Percentiles rank a stretch among this genome's conserved stretches.
These are phyloP conservation scores for Speoplatyrhinus poulsoni DNA, from an alignment of 2,113 vertebrate species.

Conservation along the genomic window DNA sequence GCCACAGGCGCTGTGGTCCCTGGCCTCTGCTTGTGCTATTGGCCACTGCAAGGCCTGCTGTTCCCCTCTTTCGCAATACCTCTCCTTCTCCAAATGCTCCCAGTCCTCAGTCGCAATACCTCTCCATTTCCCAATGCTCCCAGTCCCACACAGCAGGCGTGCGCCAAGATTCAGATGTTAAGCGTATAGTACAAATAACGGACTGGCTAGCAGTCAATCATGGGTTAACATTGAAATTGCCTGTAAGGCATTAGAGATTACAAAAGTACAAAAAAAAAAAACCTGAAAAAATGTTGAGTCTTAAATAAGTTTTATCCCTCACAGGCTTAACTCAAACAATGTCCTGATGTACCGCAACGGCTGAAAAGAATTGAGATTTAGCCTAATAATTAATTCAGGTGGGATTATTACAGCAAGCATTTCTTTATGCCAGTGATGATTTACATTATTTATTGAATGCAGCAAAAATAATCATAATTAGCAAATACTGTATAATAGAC, in stretches of 20 bases:
- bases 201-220: not conserved
- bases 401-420: no score
- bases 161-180: constrained; percentile 34
- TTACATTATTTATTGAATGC: no score
- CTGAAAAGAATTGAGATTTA: no score
- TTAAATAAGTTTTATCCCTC: no score
- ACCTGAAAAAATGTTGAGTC: not conserved
- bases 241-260: not conserved
- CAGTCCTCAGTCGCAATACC: not conserved
- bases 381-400: no score
- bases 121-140: not conserved
- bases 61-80: not conserved
- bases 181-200: constrained; percentile 24
- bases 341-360: no score
- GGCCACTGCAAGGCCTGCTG: constrained; percentile 6
- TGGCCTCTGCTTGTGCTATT: constrained; percentile 27
- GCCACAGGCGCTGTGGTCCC: constrained; percentile 9
- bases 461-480: no score
- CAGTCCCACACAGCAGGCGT: not conserved
- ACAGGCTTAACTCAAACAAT: no score
- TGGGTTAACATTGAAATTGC: not conserved
- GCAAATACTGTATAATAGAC: no score
- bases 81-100: not conserved
- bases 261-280: not conserved
- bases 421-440: no score